These are phyloP conservation scores for Acropora tenuis DNA, from an alignment of 64 coral and sea anemone genomes.

Conservation along the genomic window DNA sequence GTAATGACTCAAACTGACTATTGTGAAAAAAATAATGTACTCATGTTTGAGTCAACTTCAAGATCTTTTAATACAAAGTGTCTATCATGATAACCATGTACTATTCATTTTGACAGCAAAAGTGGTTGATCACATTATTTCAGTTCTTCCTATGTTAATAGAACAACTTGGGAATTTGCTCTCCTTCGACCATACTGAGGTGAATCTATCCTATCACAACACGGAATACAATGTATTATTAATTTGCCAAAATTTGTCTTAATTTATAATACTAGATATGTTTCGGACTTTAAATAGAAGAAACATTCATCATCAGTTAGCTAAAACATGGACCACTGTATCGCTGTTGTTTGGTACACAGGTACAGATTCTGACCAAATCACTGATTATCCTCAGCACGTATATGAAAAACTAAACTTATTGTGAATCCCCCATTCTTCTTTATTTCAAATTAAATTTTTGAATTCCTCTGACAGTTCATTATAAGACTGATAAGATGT, in stretches of 20 bases:
- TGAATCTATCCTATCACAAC: slow-evolving; percentile 17
- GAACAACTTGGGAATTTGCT: slow-evolving; percentile 61
- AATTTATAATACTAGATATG: slow-evolving; percentile 39
- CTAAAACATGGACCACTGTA: slow-evolving; percentile 58
- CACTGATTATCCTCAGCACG: slow-evolving; percentile 39
- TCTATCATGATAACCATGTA: slow-evolving; percentile 28
- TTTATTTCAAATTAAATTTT: slow-evolving; percentile 55
- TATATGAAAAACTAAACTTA: slow-evolving; percentile 63
- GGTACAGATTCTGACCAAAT: slow-evolving; percentile 57
- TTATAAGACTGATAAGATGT: slow-evolving; percentile 57
- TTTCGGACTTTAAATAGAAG: slow-evolving; percentile 44
- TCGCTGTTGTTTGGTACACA: slow-evolving; percentile 48
- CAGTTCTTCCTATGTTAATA: slow-evolving; percentile 25
- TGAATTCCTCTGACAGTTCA: slow-evolving; percentile 69
- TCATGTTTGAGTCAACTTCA: slow-evolving; percentile 41
- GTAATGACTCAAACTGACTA: slow-evolving; percentile 37
- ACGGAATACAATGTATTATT: slow-evolving; percentile 43
- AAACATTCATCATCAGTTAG: slow-evolving; percentile 33
- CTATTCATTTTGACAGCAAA: slow-evolving; percentile 51
- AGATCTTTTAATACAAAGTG: slow-evolving; percentile 47
- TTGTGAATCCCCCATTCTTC: slow-evolving; percentile 67
- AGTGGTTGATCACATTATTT: slow-evolving; percentile 33
- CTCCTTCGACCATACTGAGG: slow-evolving; percentile 50
- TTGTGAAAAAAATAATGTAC: slow-evolving; percentile 49
- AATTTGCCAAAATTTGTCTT: slow-evolving; percentile 25